Evolutionary conservation across 2,797 vertebrate species (phyloP), one percentile per base, ranked within the genome.

Genomic region (Sebastes vulpes): DNA sequence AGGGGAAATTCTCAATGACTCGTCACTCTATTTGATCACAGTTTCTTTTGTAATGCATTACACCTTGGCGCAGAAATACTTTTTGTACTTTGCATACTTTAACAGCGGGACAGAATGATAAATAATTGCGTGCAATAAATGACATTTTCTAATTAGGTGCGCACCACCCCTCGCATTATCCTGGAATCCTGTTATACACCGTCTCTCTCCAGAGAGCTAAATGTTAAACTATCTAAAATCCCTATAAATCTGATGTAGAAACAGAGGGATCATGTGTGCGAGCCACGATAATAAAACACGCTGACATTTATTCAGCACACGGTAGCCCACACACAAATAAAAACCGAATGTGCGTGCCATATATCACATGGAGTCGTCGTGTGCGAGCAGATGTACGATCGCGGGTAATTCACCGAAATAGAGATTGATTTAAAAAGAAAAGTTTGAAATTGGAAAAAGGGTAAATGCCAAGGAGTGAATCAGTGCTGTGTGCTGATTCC

Each of bases 391-490:
- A 74, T 35, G 32, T 14, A 64, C 32, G 32, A 31, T 61, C 46
- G 16, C 0, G 25, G 25, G 25, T 67, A 59, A 77, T 88, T 78
- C 35, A 75, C 65, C n/a, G 65, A 75, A 77, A 83, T 35, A 80
- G 69, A 81, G 56, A 60, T 6, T 58, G 48, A 84, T 79, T 75
- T 75, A 65, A 73, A 78, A 78, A 65, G 26, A 54, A 82, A 82
- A 82, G 61, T 83, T 79, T 53, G 20, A 25, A 63, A 23, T 66
- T 26, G 64, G 69, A 66, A 74, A 75, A 70, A 82, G 16, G 52
- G 64, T 81, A 48, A 86, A 89, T 81, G 79, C 59, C 74, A 87
- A 67, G 8, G 3, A 82, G 68, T 82, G 87, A 89, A 74, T 77
- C 67, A 81, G 42, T 18, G 48, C 32, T 20, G 61, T 60, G 42